A percentile compares a stretch with the other conserved stretches of the same genome.
Evolutionary conservation across 53 echinoderm and acorn worm genomes (phyloP).

Genomic region (Patiria pectinifera): DNA sequence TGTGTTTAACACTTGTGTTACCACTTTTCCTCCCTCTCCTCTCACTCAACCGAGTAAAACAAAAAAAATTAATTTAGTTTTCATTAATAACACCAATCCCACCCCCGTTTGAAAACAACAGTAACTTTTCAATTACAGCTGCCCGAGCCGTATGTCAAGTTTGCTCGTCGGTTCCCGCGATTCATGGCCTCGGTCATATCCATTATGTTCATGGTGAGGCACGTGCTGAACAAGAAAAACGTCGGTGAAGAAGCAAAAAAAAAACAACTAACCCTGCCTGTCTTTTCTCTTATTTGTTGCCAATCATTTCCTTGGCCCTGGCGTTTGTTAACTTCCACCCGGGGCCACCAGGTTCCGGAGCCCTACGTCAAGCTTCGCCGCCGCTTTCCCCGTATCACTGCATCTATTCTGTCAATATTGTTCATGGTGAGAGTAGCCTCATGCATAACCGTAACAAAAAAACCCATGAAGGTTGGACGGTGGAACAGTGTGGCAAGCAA

Average conservation of each 20-base stretch:
- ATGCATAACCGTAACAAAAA: background rate
- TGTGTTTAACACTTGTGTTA: slow-evolving; percentile 27
- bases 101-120: background rate
- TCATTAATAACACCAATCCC: background rate
- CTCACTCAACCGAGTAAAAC: background rate
- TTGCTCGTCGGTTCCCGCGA: slow-evolving; percentile 65
- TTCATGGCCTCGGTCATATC: slow-evolving; percentile 54
- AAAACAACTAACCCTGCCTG: background rate
- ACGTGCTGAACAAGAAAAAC: background rate
- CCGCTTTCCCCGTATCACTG: slow-evolving; percentile 77
- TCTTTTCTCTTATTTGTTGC: background rate
- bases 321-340: background rate
- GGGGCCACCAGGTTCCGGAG: slow-evolving; percentile 60
- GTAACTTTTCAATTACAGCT: slow-evolving; percentile 11
- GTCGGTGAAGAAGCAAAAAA: background rate
- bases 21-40: background rate
- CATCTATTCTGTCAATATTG: slow-evolving; percentile 74
- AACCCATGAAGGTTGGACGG: background rate
- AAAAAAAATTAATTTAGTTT: background rate
- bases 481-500: background rate
- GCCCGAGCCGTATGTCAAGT: slow-evolving; percentile 69
- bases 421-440: slow-evolving; percentile 83
- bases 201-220: slow-evolving; percentile 82
- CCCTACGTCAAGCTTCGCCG: slow-evolving; percentile 76
- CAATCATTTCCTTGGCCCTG: background rate